Evolutionary conservation across 2,797 vertebrate genomes (phyloP).

Genomic region (Catostomus latipinnis): DNA sequence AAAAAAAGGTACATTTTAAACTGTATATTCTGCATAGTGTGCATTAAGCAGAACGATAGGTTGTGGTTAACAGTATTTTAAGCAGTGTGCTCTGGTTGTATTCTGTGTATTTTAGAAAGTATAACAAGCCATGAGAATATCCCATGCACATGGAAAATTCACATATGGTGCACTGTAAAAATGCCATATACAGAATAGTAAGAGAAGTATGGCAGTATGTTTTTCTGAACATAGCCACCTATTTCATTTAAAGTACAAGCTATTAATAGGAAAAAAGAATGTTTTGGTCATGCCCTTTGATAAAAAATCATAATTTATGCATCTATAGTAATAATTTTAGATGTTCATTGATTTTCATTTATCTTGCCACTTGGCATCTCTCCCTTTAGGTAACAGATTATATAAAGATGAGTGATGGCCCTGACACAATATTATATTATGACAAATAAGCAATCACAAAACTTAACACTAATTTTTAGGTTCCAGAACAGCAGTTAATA

Average conservation of each 20-base stretch:
- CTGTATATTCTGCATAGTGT: too few relatives aligned
- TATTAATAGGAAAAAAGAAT: slow-evolving; percentile 9
- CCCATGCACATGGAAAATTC: too few relatives aligned
- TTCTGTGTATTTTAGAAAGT: too few relatives aligned
- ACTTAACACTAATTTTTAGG: slow-evolving; percentile 37
- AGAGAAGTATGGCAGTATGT: too few relatives aligned
- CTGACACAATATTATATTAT: slow-evolving; percentile 23
- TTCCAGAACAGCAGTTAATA: slow-evolving; percentile 1
- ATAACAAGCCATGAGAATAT: too few relatives aligned
- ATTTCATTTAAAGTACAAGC: neutral
- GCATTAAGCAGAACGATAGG: too few relatives aligned
- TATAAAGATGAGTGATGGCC: slow-evolving; percentile 37
- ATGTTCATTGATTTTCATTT: slow-evolving; percentile 38
- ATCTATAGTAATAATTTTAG: slow-evolving; percentile 10
- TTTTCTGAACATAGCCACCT: neutral
- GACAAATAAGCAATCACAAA: slow-evolving; percentile 39
- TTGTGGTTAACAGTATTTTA: too few relatives aligned
- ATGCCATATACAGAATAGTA: too few relatives aligned
- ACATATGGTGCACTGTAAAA: too few relatives aligned
- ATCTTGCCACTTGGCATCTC: slow-evolving; percentile 24
- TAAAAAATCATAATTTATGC: slow-evolving; percentile 33
- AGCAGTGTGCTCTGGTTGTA: too few relatives aligned
- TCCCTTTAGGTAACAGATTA: slow-evolving; percentile 42
- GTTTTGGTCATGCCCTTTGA: slow-evolving; percentile 18
- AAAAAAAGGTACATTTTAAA: too few relatives aligned